Percentiles rank a stretch among this genome's conserved stretches.
Conservation (phyloP, 1,140 invertebrate genomes). For the Andrena cerasifolii region DNA sequence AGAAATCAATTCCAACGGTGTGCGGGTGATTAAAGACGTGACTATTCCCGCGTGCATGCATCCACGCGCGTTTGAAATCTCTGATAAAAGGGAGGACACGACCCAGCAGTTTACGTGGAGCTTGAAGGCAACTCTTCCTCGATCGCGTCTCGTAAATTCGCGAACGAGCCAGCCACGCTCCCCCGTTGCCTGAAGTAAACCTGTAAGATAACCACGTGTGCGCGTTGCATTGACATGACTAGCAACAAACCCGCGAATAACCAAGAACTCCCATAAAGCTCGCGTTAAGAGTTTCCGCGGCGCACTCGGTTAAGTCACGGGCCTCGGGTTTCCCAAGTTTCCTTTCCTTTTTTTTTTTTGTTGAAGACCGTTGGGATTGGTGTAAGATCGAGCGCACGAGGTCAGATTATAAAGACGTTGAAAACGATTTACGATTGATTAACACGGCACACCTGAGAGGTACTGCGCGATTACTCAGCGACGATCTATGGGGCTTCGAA, state of each 20-base stretch:
- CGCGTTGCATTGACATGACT: constrained; percentile 17
- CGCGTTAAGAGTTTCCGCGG: neutral
- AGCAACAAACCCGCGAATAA: constrained; percentile 25
- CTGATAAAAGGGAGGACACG: neutral
- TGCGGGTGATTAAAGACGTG: neutral
- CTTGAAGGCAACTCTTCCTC: neutral
- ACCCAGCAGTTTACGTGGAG: constrained; percentile 3
- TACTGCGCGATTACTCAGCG: neutral
- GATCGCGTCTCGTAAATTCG: neutral
- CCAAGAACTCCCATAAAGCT: constrained; percentile 3
- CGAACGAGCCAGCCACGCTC: neutral
- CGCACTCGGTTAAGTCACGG: neutral
- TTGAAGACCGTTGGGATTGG: neutral
- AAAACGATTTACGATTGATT: constrained; percentile 11
- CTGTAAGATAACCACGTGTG: neutral
- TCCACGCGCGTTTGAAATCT: neutral
- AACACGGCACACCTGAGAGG: neutral
- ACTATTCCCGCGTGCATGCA: neutral
- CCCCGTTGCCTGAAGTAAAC: neutral
- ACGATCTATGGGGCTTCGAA: neutral
- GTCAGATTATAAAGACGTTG: neutral
- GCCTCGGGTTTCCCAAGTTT: neutral
- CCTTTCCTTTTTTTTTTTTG: neutral
- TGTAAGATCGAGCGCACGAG: neutral
- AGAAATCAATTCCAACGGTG: too few relatives aligned